Conservation (phyloP, 2,797 vertebrate species). For the Gorsachius magnificus region DNA sequence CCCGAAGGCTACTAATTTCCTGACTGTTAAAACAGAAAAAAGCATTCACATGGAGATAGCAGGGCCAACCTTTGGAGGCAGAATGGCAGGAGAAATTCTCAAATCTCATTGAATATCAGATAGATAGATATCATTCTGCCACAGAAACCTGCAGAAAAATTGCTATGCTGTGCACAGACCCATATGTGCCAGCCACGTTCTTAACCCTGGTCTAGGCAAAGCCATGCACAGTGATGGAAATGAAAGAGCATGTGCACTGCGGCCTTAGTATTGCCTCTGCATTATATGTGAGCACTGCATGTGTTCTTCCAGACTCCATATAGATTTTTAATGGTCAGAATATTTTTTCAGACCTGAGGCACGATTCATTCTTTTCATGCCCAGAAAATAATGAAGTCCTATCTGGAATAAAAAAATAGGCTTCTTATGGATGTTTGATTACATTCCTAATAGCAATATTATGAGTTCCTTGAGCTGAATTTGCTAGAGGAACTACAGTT, state of each 20-base stretch:
- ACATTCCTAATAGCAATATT: not conserved
- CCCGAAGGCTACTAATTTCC: not conserved
- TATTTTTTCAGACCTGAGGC: slow-evolving; percentile 5
- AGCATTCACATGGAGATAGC: not conserved
- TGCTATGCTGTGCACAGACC: not conserved
- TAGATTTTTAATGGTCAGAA: not conserved
- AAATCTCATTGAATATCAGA: not conserved
- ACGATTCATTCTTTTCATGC: not conserved
- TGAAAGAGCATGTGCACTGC: not conserved
- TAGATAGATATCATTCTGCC: not conserved
- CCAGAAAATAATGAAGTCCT: not conserved
- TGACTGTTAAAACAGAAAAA: slow-evolving; percentile 12
- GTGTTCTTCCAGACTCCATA: not conserved
- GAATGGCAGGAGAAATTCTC: not conserved
- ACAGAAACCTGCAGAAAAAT: not conserved
- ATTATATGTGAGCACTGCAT: not conserved
- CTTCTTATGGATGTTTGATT: not conserved
- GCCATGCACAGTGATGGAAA: not conserved
- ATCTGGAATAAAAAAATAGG: not conserved
- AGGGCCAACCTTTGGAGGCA: not conserved
- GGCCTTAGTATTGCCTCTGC: not conserved
- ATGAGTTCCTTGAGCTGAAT: not conserved
- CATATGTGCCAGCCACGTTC: not conserved
- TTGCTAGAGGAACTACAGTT: not conserved
- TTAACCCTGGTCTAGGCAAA: not conserved